Base-by-base conservation (phyloP, 2,888 invertebrate species). In the Oxystoma pomonae region DNA sequence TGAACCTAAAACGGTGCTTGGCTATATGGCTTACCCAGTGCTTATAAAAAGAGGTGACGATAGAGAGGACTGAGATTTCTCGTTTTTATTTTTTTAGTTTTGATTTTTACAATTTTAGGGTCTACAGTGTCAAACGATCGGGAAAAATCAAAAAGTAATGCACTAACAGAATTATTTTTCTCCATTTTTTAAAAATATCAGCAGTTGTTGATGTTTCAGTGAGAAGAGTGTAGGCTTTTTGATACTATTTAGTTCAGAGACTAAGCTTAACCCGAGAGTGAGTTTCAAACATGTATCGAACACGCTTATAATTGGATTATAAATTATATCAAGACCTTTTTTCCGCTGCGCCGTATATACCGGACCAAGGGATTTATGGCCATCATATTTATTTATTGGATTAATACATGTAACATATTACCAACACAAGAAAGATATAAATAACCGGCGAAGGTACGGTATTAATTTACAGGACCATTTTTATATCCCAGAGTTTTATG, bases 341-440 rank as follows among this genome's bases (percentile, higher is more conserved):
- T 75, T 74, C 73, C 72, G 65, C 64, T 58, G 62, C 59, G 66
- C 66, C 68, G 59, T 22, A 59, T 66, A 58, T 60, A 55, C 58
- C 53, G 64, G 71, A 73, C 68, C 73, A 70, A 70, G 75, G 77
- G 77, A 80, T 80, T 80, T 80, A 80, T 80, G 77, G 77, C 77
- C 75, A 76, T 79, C 80, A 78, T 80, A 80, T 80, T 80, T 80
- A 80, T 80, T 80, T 80, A 80, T 80, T 80, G 80, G 80, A 80
- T 80, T 80, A 80, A 80, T 80, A 80, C 80, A 78, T 79, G 79
- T 80, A 80, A 80, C 80, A 78, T 80, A 80, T 80, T 80, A 79
- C 78, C 78, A 78, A 80, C 79, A 80, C 79, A 79, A 78, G 78
- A 79, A 75, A 76, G 78, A 74, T 78, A 80, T 80, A 80, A 80